Conservation (phyloP, 2,888 invertebrate genomes). For the Gryllus longicercus region DNA sequence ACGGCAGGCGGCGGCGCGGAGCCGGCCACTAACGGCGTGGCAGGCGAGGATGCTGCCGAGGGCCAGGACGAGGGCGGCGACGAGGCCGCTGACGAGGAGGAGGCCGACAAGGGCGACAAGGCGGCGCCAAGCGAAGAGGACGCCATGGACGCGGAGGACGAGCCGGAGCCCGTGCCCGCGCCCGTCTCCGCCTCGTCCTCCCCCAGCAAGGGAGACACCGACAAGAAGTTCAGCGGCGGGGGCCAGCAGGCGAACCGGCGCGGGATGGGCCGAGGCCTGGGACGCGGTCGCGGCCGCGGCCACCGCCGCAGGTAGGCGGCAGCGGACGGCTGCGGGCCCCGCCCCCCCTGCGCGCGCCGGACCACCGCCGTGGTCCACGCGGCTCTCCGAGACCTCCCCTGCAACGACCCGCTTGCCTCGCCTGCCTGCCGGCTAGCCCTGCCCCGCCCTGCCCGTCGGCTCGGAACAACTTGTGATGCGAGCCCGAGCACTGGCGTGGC, state of each 20-base stretch:
- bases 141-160: not conserved
- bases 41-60: slow-evolving; percentile 26
- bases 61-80: slow-evolving; percentile 41
- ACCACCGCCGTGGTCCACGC: not conserved
- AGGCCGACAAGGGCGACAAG: slow-evolving; percentile 41
- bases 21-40: not conserved
- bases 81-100: slow-evolving; percentile 45
- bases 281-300: not conserved
- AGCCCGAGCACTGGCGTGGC: no score
- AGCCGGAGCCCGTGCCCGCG: not conserved
- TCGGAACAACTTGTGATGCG: no score
- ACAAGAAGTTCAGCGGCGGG: not conserved
- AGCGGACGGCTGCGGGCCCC: not conserved
- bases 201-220: not conserved
- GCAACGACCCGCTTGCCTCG: not conserved
- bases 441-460: no score
- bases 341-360: not conserved
- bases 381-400: not conserved
- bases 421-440: no score
- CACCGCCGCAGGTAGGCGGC: slow-evolving; percentile 17
- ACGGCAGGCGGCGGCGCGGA: slow-evolving; percentile 10
- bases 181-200: not conserved
- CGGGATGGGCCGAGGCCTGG: not conserved
- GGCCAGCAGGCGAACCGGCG: not conserved
- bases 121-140: not conserved